phyloP scores from a whole-genome alignment of 92 coral and sea anemone genomes.

The Epizoanthus illoricatus region DNA sequence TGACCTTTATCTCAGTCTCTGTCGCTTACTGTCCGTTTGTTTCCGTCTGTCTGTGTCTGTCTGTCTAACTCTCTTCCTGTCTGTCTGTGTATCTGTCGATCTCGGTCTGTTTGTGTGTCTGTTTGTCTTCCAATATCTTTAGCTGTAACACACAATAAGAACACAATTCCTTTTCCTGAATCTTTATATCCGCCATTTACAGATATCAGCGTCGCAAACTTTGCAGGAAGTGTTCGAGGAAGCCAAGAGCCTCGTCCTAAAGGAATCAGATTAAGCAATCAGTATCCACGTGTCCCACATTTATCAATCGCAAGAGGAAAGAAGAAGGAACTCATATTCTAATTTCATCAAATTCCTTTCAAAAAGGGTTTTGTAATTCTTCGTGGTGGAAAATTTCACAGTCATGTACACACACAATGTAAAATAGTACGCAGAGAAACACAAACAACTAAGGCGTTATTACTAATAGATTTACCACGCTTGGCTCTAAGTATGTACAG shows the following conservation, averaged over 20 bases:
- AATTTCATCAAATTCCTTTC: too few relatives aligned
- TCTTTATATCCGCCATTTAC: background rate
- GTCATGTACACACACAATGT: too few relatives aligned
- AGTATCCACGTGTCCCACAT: too few relatives aligned
- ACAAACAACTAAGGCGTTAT: too few relatives aligned
- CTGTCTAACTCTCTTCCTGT: background rate
- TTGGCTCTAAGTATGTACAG: too few relatives aligned
- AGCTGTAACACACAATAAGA: background rate
- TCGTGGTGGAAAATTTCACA: too few relatives aligned
- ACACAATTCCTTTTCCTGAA: background rate
- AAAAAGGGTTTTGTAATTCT: too few relatives aligned
- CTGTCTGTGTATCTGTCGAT: conserved; percentile 2
- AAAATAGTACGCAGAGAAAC: too few relatives aligned
- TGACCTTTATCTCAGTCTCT: background rate
- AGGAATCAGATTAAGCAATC: background rate
- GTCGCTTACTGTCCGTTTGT: too few relatives aligned
- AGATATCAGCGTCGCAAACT: conserved; percentile 77
- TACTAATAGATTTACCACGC: too few relatives aligned
- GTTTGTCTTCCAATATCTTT: background rate
- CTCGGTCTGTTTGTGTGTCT: background rate
- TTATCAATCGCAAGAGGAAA: too few relatives aligned
- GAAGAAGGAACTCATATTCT: too few relatives aligned
- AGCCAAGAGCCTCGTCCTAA: conserved; percentile 34
- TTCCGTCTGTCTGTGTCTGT: conserved; percentile 10
- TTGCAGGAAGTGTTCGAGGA: conserved; percentile 65